Base-by-base conservation (phyloP, 2,888 invertebrate genomes). In the Cantharis nigra region DNA sequence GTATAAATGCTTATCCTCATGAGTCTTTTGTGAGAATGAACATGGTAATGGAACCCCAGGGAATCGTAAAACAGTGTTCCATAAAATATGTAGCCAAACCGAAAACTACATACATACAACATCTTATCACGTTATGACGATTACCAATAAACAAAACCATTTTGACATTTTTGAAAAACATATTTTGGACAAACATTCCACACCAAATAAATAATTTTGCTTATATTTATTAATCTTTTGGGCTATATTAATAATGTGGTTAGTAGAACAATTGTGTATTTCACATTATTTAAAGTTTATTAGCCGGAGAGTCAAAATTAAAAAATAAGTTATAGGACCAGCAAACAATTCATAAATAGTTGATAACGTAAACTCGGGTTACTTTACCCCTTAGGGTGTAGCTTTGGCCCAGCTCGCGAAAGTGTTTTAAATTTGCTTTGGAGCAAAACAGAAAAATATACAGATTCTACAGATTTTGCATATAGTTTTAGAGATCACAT, bases 51-150 rank as follows among this genome's bases (percentile, higher is more conserved):
- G 78, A 65, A 71, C 78, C 65, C 18, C 13, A 28, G 78, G 75
- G 78, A 70, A 75, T 74, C 75, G 69, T 78, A 78, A 75, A 75
- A 73, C 75, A 78, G 67, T 65, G 33, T 69, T 70, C 72, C 33
- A 23, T 78, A 71, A 78, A 78, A 78, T 75, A 75, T 78, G 78
- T 72, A 78, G 13, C 26, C 62, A 20, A 72, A 78, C 72, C 75
- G 74, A 74, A 75, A 78, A 78, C 63, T 74, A 70, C 69, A 63
- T 20, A 69, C 49, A 49, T 49, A 23, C 71, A 30, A 71, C 74
- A 71, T 74, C 69, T 74, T 74, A 77, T 74, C 49, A n/a, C n/a
- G 5, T 67, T 67, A 67, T 23, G 49, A 49, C 5, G 65, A 67
- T 23, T 11, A 23, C 23, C 23, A 67, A 67, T 26, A 18, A n/a